phyloP scores from a whole-genome alignment of 2,888 invertebrate genomes.

The Diaphora mendica region DNA sequence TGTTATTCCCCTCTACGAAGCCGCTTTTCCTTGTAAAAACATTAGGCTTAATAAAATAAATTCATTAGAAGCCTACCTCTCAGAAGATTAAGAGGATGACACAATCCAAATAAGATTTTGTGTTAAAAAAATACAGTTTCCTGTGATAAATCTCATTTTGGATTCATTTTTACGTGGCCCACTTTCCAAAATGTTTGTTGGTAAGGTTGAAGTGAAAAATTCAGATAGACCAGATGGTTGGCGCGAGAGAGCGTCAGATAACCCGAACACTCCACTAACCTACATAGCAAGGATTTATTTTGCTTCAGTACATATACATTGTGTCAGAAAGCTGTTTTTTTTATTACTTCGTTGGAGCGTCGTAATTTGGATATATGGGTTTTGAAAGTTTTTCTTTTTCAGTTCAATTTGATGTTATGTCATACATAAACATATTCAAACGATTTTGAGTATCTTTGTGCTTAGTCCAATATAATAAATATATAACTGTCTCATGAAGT shows the following conservation, averaged over 20 bases:
- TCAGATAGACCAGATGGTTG: conserved; percentile 59
- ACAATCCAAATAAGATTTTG: conserved; percentile 46
- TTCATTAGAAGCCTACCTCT: conserved; percentile 31
- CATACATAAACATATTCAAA: neutral
- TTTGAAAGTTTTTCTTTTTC: neutral
- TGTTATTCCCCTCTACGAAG: neutral
- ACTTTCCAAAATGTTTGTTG: conserved; percentile 50
- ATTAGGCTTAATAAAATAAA: conserved; percentile 31
- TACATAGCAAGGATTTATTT: conserved; percentile 40
- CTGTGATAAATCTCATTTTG: conserved; percentile 40
- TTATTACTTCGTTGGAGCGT: neutral
- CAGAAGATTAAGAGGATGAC: conserved; percentile 41
- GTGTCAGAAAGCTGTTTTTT: conserved; percentile 14
- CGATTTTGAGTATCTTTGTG: neutral
- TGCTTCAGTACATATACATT: conserved; percentile 21
- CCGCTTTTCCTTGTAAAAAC: conserved; percentile 16
- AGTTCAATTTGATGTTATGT: neutral
- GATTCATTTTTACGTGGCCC: conserved; percentile 53
- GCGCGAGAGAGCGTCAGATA: conserved; percentile 47
- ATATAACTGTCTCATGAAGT: too few relatives aligned
- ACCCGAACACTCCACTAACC: conserved; percentile 55
- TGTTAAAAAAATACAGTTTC: conserved; percentile 34
- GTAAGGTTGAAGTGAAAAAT: conserved; percentile 60
- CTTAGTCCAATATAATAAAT: too few relatives aligned
- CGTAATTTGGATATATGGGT: conserved; percentile 6